Evolutionary conservation across 2,797 vertebrate species (phyloP), one percentile per base, ranked within the genome.

Genomic region (Sebastes iracundus): DNA sequence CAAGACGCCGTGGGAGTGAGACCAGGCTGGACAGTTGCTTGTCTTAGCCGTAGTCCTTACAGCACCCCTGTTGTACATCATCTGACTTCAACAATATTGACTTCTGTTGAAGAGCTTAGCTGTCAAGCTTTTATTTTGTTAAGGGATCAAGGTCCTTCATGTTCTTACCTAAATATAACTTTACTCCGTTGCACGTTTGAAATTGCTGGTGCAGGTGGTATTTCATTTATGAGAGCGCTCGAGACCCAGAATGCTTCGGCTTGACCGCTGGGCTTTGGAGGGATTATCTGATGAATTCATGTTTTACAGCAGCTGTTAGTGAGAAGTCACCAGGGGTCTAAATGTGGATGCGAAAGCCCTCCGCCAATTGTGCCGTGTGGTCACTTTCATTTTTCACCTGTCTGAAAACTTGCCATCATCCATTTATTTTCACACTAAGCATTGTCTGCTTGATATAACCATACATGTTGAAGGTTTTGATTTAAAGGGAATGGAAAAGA

Each of bases 271-370:
- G 94, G 96, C 96, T 97, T 96, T 96, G 95, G 91, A 90, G 93
- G 93, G 93, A 95, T 96, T 96, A 95, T 93, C 90, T 91, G 87
- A 91, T 94, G 96, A 96, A 94, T 97, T 96, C 94, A 90, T 97
- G 94, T 96, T 97, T 97, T 97, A 96, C 95, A 95, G 93, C 96
- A 96, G 95, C 94, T 96, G 96, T 95, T 96, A 94, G 95, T 93
- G 91, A 92, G 95, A 93, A 96, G 95, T 95, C 96, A 96, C 96
- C 92, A 66, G 93, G 83, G 94, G 88, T 93, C 96, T 97, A 97
- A 97, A 97, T 96, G 94, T 95, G 91, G 95, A 96, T 72, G 60
- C 23, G 76, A 91, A 86, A 90, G 86, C 90, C 87, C 79, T 80
- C 79, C 72, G 61, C 35, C 87, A 74, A 91, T 89, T 84, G 87